Conservation (phyloP, 2,797 vertebrate species). For the Enteromius paludinosus region DNA sequence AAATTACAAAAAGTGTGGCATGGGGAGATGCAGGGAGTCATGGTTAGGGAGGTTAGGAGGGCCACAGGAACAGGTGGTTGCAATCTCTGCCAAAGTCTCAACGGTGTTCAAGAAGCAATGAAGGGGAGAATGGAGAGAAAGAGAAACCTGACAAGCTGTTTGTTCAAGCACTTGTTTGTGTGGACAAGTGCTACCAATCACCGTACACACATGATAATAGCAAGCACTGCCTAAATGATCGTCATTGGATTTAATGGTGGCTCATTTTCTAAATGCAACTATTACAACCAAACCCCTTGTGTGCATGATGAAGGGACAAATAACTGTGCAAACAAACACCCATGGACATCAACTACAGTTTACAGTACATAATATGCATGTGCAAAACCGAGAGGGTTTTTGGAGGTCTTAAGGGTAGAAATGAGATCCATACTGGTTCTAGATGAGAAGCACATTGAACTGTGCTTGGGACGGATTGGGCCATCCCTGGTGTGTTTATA, state of each 20-base stretch:
- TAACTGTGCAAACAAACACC: conserved; percentile 75
- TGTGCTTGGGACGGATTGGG: conserved; percentile 64
- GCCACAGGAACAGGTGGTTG: conserved; percentile 78
- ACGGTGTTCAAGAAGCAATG: conserved; percentile 65
- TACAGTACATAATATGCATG: conserved; percentile 34
- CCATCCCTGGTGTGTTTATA: conserved; percentile 48
- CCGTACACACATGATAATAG: conserved; percentile 60
- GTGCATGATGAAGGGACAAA: conserved; percentile 69
- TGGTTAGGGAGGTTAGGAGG: conserved; percentile 50
- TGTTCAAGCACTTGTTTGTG: conserved; percentile 76
- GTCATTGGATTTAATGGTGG: conserved; percentile 81
- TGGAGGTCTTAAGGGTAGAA: conserved; percentile 50
- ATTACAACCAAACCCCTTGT: conserved; percentile 73
- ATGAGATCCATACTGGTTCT: conserved; percentile 60
- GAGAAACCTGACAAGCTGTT: conserved; percentile 70
- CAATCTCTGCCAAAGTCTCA: conserved; percentile 73
- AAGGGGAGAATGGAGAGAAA: conserved; percentile 21
- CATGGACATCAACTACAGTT: conserved; percentile 42
- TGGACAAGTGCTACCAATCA: conserved; percentile 71
- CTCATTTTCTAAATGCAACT: conserved; percentile 75
- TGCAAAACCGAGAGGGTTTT: conserved; percentile 9
- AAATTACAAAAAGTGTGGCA: conserved; percentile 77
- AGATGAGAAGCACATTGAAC: conserved; percentile 72
- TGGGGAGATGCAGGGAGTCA: conserved; percentile 13
- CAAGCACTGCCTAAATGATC: conserved; percentile 78